Percentiles rank a stretch among this genome's conserved stretches.
Evolutionary conservation across 2,888 invertebrate genomes (phyloP).

Genomic region (Clanis bilineata): DNA sequence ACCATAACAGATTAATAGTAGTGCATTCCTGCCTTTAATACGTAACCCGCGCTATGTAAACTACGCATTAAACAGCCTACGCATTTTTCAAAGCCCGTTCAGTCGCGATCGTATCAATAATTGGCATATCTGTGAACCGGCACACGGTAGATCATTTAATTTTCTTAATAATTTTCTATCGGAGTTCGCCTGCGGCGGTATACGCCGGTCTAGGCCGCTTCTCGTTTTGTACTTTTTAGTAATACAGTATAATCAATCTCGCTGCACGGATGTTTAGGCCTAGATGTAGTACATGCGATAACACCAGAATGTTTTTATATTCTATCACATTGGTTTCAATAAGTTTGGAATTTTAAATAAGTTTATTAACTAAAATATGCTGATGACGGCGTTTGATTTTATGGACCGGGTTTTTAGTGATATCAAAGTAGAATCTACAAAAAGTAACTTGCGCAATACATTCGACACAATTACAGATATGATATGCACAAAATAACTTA

Average conservation of each 20-base stretch:
- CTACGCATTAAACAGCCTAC: slow-evolving; percentile 50
- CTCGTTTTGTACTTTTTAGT: slow-evolving; percentile 71
- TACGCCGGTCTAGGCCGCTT: slow-evolving; percentile 53
- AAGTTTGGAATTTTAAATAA: background rate
- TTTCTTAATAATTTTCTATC: slow-evolving; percentile 82
- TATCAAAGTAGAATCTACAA: background rate
- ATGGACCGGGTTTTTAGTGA: background rate
- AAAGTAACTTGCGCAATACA: background rate
- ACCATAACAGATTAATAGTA: slow-evolving; percentile 5
- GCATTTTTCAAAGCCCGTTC: slow-evolving; percentile 66
- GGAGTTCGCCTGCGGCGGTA: slow-evolving; percentile 59
- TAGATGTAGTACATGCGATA: slow-evolving; percentile 34
- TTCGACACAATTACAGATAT: too few species aligned
- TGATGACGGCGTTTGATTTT: background rate
- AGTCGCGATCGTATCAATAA: slow-evolving; percentile 74
- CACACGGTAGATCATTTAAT: slow-evolving; percentile 79
- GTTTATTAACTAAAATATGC: background rate
- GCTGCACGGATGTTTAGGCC: slow-evolving; percentile 49
- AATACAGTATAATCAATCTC: slow-evolving; percentile 73
- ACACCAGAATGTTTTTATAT: slow-evolving; percentile 14
- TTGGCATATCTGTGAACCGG: slow-evolving; percentile 76
- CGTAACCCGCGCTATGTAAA: slow-evolving; percentile 16
- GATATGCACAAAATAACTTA: too few species aligned
- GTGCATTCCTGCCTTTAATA: slow-evolving; percentile 10
- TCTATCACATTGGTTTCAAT: background rate